phyloP scores from a whole-genome alignment of 2,113 vertebrate species.

The Anguilla rostrata region DNA sequence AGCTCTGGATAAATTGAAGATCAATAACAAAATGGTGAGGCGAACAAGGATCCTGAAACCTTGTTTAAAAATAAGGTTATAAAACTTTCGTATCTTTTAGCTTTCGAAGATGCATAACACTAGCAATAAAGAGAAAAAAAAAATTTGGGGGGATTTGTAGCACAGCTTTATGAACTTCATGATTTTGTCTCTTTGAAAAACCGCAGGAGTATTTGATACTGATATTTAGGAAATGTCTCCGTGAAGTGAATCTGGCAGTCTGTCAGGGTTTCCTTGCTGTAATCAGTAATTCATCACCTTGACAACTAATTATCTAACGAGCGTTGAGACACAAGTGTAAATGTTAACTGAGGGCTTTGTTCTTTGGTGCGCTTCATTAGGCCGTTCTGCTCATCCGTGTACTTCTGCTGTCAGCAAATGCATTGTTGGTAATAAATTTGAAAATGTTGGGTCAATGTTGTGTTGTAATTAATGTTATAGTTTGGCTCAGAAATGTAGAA shows the following conservation, averaged over 20 bases:
- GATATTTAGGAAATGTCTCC: background rate
- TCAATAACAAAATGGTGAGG: background rate
- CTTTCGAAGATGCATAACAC: no score
- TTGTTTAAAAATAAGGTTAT: no score
- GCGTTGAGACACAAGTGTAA: background rate
- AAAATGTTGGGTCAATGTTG: no score
- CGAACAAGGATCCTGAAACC: background rate
- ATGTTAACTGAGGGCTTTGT: background rate
- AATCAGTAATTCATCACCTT: background rate
- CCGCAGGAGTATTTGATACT: background rate
- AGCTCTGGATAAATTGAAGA: background rate
- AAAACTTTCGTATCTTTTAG: no score
- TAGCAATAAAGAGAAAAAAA: no score
- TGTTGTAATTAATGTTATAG: no score
- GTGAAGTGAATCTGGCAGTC: background rate
- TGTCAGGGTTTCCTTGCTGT: background rate
- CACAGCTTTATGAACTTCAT: background rate
- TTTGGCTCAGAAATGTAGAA: no score
- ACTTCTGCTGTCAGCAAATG: no score
- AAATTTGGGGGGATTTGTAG: background rate
- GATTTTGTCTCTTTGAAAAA: background rate
- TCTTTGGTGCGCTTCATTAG: background rate
- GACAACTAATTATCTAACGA: background rate
- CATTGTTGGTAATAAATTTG: no score
- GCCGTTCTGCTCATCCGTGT: background rate